Base-by-base conservation (phyloP, 2,888 invertebrate genomes). In the Marronus borbonicus region DNA sequence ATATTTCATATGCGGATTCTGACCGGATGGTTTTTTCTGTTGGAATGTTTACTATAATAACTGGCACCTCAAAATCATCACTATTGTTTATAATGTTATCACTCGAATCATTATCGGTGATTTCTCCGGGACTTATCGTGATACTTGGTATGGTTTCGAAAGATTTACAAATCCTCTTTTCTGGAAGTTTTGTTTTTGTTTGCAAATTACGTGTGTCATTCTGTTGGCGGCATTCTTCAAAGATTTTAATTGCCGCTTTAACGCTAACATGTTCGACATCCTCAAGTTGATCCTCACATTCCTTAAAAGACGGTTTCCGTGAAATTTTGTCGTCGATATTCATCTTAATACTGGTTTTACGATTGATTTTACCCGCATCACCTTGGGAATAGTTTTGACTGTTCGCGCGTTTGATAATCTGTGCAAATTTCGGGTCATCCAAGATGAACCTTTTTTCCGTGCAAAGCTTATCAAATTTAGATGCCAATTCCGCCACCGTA, bases 391-490 rank as follows among this genome's bases (percentile, higher is more conserved):
- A 83, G 78, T 72, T 82, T 69, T 81, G 80, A 87, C 89, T 82
- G 87, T 88, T 82, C 86, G 85, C 85, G 85, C 90, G 82, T 60
- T 90, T 91, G 86, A 89, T 91, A 86, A 85, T 90, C 60, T 83
- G 82, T 44, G 87, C 88, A 75, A 92, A 89, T 86, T 91, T 92
- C 4, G 91, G 89, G 84, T 91, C 91, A 81, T 91, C 91, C 58
- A 90, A 85, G 7, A 90, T 84, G 3, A 86, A 86, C 64, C 86
- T 86, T 81, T 89, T 88, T 81, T 90, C 90, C 74, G 86, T 88
- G 80, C 92, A 90, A 84, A 93, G 89, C 85, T 92, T 91, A 85
- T 94, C 94, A 84, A 93, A 94, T 84, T 93, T 93, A 81, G 92
- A 91, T 0, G 94, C 93, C 78, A 94, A 86, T 85, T 93, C 92